A percentile compares a stretch with the other conserved stretches of the same genome.
phyloP scores from a whole-genome alignment of 2,113 vertebrate species.

The Sciurus niger region DNA sequence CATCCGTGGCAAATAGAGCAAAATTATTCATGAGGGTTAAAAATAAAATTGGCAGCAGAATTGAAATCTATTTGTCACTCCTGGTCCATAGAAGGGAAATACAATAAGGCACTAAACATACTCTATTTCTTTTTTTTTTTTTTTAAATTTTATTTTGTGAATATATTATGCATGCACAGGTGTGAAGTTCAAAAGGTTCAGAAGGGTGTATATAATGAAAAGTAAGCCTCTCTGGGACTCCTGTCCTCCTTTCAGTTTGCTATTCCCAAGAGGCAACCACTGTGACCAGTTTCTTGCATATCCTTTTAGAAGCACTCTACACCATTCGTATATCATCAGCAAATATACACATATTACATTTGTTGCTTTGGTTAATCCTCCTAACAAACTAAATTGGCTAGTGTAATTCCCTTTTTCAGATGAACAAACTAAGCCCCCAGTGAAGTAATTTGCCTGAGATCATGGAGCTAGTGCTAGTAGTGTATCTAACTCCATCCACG shows the following conservation, averaged over 20 bases:
- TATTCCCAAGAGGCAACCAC: not conserved
- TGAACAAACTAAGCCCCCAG: not conserved
- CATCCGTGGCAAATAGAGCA: slow-evolving; percentile 27
- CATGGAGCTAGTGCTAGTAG: not conserved
- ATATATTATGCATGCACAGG: not conserved
- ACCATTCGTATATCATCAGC: not conserved
- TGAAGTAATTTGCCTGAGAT: not conserved
- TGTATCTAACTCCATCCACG: not conserved
- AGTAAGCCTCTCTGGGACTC: not conserved
- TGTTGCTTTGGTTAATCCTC: not conserved
- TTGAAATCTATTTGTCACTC: slow-evolving; percentile 40
- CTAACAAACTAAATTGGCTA: not conserved
- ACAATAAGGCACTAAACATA: not conserved
- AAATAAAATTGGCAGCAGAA: slow-evolving; percentile 53
- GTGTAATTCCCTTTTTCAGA: not conserved
- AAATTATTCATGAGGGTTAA: slow-evolving; percentile 66
- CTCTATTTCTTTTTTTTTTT: not conserved
- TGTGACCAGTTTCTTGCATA: not conserved
- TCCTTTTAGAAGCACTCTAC: not conserved
- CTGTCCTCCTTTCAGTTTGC: not conserved
- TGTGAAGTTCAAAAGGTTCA: not conserved
- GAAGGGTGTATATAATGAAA: not conserved
- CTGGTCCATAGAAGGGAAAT: not conserved
- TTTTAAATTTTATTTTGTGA: not conserved
- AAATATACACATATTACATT: not conserved